Evolutionary conservation across 2,888 invertebrate species (phyloP).

Genomic region (Anthrax anthrax): DNA sequence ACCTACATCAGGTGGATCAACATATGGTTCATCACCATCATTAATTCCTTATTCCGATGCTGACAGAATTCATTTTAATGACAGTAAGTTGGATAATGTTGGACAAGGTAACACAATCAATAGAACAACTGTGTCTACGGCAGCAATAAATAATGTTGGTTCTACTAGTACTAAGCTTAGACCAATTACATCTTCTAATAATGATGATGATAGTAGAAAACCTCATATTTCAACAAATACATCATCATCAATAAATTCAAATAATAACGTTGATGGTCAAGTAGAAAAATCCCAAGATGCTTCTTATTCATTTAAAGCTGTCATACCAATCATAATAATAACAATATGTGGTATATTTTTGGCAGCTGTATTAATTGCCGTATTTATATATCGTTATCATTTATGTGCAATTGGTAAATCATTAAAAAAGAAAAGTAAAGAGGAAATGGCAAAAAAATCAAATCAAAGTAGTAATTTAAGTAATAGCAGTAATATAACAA

Average conservation of each 20-base stretch:
- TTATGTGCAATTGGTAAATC: conserved; percentile 52
- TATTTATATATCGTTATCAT: conserved; percentile 52
- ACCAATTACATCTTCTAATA: neutral
- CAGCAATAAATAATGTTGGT: neutral
- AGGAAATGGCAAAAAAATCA: conserved; percentile 53
- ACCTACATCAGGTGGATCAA: conserved; percentile 25
- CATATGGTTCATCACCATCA: neutral
- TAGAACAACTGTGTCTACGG: neutral
- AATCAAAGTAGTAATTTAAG: conserved; percentile 30
- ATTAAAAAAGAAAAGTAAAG: conserved; percentile 41
- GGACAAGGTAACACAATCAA: neutral
- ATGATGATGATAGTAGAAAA: neutral
- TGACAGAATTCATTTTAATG: too few relatives aligned
- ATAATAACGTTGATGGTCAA: neutral
- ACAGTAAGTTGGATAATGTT: neutral
- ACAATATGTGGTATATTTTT: conserved; percentile 55
- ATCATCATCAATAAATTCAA: conserved; percentile 12
- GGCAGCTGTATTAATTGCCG: conserved; percentile 48
- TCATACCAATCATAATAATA: conserved; percentile 50
- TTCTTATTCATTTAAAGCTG: conserved; percentile 45
- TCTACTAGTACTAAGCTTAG: neutral
- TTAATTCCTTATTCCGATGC: neutral
- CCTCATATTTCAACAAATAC: too few relatives aligned
- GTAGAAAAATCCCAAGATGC: conserved; percentile 26
- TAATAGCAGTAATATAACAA: conserved; percentile 25